phyloP scores from a whole-genome alignment of 2,113 vertebrate species.

The Geococcyx californianus region DNA sequence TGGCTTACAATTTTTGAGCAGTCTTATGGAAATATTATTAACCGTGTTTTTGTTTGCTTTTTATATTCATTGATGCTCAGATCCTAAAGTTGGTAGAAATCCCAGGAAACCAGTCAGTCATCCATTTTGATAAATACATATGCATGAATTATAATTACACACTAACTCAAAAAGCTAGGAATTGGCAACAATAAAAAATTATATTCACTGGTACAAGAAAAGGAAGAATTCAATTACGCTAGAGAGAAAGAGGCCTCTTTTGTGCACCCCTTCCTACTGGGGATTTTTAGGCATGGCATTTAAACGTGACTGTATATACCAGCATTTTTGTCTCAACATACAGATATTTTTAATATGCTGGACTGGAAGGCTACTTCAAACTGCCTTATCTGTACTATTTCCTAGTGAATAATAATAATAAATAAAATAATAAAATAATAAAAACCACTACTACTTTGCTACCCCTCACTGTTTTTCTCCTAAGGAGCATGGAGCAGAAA shows the following conservation, averaged over 20 bases:
- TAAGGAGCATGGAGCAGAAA: not conserved
- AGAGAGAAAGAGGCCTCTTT: not conserved
- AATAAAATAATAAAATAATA: not conserved
- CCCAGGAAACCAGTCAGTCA: not conserved
- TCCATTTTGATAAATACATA: not conserved
- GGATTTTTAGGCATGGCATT: not conserved
- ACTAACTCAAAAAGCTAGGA: not conserved
- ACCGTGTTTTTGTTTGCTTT: not conserved
- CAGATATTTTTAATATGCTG: not conserved
- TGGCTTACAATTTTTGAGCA: not conserved
- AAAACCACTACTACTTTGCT: no score
- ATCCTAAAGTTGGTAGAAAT: not conserved
- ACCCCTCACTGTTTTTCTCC: not conserved
- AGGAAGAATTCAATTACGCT: not conserved
- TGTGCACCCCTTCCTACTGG: not conserved
- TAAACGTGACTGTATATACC: not conserved
- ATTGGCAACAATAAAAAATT: not conserved
- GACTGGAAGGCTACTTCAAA: not conserved
- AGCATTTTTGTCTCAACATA: not conserved
- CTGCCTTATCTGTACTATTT: not conserved
- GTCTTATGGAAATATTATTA: constrained; percentile 26
- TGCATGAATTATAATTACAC: constrained; percentile 5
- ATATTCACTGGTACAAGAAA: not conserved
- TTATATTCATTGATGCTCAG: not conserved
- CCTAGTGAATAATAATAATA: not conserved